Evolutionary conservation across 2,888 invertebrate genomes (phyloP).

Genomic region (Lacanobia wlatinum): DNA sequence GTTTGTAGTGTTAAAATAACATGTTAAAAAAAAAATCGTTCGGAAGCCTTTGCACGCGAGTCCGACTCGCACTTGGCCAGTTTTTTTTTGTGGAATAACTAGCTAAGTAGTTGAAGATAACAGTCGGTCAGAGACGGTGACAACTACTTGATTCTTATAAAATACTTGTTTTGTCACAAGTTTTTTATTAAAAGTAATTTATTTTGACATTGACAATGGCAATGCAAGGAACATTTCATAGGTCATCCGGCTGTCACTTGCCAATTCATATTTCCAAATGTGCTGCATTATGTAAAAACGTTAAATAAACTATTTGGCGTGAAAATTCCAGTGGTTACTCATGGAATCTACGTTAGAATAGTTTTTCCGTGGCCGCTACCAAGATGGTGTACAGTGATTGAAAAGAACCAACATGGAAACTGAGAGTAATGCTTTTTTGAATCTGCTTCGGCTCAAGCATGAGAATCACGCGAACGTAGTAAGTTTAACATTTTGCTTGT

Average conservation of each 20-base stretch:
- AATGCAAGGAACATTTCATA: conserved; percentile 25
- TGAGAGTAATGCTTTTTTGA: conserved; percentile 77
- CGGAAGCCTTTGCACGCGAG: no score
- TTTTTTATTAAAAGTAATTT: conserved; percentile 24
- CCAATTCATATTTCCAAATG: conserved; percentile 43
- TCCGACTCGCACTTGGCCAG: no score
- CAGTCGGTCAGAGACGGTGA: no score
- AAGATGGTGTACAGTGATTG: conserved; percentile 64
- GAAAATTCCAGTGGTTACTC: conserved; percentile 66
- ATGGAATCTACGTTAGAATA: conserved; percentile 64
- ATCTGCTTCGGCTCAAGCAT: conserved; percentile 78
- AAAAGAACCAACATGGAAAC: conserved; percentile 77
- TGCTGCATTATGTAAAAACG: conserved; percentile 60
- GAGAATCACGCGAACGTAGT: conserved; percentile 74
- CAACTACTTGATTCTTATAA: background rate
- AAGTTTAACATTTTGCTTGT: conserved; percentile 56
- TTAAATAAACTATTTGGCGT: conserved; percentile 51
- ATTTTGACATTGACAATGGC: conserved; percentile 37
- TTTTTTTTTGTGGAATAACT: no score
- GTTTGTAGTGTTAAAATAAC: no score
- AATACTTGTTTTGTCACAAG: background rate
- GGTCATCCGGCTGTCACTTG: conserved; percentile 38
- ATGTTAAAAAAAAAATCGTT: no score
- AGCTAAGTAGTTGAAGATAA: no score
- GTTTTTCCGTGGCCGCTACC: conserved; percentile 51